Conservation (phyloP, 2,797 vertebrate species). For the Neostethus bicornis region DNA sequence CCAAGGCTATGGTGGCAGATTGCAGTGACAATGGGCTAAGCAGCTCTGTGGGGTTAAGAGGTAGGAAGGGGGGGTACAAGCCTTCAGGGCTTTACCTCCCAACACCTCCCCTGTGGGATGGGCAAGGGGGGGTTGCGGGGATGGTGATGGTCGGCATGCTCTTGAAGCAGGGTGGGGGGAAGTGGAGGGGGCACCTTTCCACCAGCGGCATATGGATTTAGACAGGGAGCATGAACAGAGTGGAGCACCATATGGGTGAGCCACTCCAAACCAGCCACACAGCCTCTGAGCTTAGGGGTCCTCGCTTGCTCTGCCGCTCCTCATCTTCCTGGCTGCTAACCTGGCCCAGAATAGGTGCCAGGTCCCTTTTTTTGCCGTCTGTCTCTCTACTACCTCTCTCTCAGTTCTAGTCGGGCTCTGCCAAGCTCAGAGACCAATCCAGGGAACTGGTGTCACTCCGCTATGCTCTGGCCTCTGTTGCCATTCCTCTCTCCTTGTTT, state of each 20-base stretch:
- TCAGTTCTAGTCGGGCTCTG: conserved; percentile 60
- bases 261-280: conserved; percentile 72
- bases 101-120: conserved; percentile 88
- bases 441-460: conserved; percentile 46
- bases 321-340: conserved; percentile 53
- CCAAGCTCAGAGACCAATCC: conserved; percentile 60
- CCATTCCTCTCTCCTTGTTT: conserved; percentile 35
- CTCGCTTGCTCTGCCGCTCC: conserved; percentile 43
- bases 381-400: conserved; percentile 56
- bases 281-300: conserved; percentile 42
- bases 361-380: conserved; percentile 44
- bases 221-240: conserved; percentile 85
- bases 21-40: conserved; percentile 92
- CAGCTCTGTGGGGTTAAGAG: conserved; percentile 87
- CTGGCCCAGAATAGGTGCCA: conserved; percentile 43
- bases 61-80: conserved; percentile 74
- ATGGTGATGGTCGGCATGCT: conserved; percentile 56
- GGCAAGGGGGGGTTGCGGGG: conserved; percentile 28
- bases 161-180: conserved; percentile 74
- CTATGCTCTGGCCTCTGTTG: conserved; percentile 44
- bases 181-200: conserved; percentile 81
- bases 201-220: conserved; percentile 96
- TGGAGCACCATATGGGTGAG: conserved; percentile 92
- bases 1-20: conserved; percentile 86
- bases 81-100: conserved; percentile 96